These are phyloP conservation scores for Tetranychus truncatus DNA, from an alignment of 2,888 invertebrate genomes.

Conservation along the genomic window DNA sequence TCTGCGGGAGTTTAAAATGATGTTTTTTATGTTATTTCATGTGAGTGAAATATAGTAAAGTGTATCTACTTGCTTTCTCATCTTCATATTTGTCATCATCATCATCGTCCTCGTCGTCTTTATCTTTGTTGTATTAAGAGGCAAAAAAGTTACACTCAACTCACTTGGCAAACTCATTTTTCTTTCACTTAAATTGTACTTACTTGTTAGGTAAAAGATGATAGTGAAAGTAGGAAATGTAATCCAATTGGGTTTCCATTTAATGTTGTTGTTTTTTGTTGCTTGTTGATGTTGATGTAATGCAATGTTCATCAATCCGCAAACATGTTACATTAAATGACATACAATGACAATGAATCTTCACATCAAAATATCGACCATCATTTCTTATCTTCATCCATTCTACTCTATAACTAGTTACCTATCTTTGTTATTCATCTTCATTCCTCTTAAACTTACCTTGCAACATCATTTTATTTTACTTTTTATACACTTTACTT, in stretches of 20 bases:
- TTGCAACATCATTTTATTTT: background rate
- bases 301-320: background rate
- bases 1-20: too few species aligned
- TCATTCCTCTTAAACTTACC: background rate
- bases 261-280: background rate
- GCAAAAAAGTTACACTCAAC: too few species aligned
- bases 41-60: too few species aligned
- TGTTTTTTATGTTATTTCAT: too few species aligned
- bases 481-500: background rate
- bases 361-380: background rate
- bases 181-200: background rate
- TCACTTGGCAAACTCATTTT: background rate
- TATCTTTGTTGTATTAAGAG: too few species aligned
- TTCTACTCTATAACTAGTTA: background rate
- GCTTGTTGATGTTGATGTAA: background rate
- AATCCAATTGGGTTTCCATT: background rate
- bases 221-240: background rate
- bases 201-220: background rate
- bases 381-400: background rate
- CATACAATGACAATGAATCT: background rate
- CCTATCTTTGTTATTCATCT: background rate
- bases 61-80: too few species aligned
- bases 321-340: constrained; percentile 1
- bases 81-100: too few species aligned
- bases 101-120: too few species aligned